These are phyloP conservation scores for Cettia cetti DNA, from an alignment of 2,113 vertebrate genomes.

Conservation along the genomic window DNA sequence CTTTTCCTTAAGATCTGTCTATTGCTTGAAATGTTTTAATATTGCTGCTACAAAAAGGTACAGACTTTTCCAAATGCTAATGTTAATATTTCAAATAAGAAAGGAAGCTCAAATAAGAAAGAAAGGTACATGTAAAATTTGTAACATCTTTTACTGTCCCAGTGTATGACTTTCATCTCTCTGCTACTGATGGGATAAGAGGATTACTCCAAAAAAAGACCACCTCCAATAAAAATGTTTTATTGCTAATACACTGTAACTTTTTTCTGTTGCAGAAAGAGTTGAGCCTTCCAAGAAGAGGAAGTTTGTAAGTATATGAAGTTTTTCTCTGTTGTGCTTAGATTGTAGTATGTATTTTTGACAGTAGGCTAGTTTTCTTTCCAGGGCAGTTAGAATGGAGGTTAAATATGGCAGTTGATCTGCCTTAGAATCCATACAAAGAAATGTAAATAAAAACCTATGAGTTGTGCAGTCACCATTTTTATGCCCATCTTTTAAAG, in stretches of 20 bases:
- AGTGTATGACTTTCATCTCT: background rate
- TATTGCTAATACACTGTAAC: slow-evolving; percentile 3
- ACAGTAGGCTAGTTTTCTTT: background rate
- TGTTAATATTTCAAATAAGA: background rate
- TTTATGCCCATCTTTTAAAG: background rate
- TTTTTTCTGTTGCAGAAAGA: slow-evolving; percentile 88
- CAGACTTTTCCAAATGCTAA: background rate
- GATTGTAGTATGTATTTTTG: background rate
- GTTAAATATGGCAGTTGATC: background rate
- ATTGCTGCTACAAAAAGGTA: background rate
- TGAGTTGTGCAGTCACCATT: background rate
- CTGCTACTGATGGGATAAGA: background rate
- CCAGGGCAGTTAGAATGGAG: background rate
- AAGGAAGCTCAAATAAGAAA: background rate
- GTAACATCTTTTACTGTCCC: background rate
- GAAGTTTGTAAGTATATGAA: slow-evolving; percentile 91
- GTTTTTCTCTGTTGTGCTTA: background rate
- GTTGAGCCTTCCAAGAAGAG: slow-evolving; percentile 95
- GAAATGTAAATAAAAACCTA: background rate
- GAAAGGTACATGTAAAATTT: background rate
- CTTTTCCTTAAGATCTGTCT: background rate
- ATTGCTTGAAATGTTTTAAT: background rate
- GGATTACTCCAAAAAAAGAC: background rate
- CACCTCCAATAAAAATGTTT: background rate
- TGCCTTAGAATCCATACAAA: background rate